Evolutionary conservation across 2,113 vertebrate genomes (phyloP).

Genomic region (Charadrius vociferus): DNA sequence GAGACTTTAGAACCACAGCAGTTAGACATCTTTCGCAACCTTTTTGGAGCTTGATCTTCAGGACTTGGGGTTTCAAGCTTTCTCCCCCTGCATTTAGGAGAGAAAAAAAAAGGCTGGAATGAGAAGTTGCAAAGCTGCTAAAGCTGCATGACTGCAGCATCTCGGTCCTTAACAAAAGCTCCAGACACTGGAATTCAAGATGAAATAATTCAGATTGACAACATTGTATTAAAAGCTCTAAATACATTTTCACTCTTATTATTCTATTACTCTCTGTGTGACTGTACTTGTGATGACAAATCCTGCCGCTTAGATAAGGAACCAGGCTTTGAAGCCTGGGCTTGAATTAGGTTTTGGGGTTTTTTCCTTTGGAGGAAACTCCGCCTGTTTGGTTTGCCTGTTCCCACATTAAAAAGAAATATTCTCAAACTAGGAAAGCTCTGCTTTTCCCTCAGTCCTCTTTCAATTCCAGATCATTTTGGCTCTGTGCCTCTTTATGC

Average conservation of each 20-base stretch:
- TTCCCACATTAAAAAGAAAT: slow-evolving; percentile 2
- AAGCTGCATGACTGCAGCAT: not conserved
- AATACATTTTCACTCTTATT: not conserved
- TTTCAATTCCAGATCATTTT: not conserved
- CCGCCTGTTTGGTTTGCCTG: not conserved
- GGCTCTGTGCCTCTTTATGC: not conserved
- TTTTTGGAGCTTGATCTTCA: not conserved
- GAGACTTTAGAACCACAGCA: not conserved
- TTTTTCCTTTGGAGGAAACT: not conserved
- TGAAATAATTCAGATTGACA: not conserved
- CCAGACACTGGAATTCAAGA: not conserved
- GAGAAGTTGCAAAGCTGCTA: not conserved
- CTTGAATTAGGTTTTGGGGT: not conserved
- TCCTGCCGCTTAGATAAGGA: not conserved
- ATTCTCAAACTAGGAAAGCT: not conserved
- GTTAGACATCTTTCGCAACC: not conserved
- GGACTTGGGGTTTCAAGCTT: not conserved
- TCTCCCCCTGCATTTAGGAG: not conserved
- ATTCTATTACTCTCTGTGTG: not conserved
- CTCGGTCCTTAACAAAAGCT: not conserved
- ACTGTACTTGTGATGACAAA: not conserved
- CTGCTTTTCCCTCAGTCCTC: not conserved
- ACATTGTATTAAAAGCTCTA: not conserved
- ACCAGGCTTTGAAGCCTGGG: not conserved
- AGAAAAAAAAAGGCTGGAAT: not conserved